Base-by-base conservation (phyloP, 1,140 invertebrate genomes). In the Leptinotarsa lineolata region DNA sequence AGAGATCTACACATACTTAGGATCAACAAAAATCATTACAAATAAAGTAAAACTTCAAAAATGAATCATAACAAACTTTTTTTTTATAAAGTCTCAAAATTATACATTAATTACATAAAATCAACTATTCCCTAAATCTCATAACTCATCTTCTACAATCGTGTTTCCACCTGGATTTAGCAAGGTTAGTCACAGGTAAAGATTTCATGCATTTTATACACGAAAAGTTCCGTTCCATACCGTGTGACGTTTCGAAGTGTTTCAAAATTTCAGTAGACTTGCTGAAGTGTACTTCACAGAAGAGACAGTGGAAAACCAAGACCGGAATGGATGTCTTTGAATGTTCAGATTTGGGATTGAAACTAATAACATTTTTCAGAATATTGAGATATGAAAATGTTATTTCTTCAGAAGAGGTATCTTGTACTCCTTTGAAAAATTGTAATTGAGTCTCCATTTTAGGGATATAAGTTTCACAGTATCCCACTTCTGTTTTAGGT, bases 381-480 rank as follows among this genome's bases (percentile, higher is more conserved):
- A 68, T 54, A 30, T 72, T 63, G 11, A 75, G 44, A 67, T 76
- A 76, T n/a, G 21, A 61, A 44, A 71, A 71, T 24, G 69, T 60
- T 8, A 63, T 21, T 3, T 61, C 15, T 2, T 18, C 16, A 2
- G 69, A 39, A 24, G 22, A 61, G 58, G 18, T 61, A 45, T 71
- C 69, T 3, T 63, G 58, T n/a, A 59, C 54, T 11, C 69, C 69
- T 44, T 48, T 72, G 21, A 66, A 78, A 70, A 22, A 63, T 44
- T 48, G 74, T 46, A 78, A 39, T 6, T 61, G 61, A 15, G 69
- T 72, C 64, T 78, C 72, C 54, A 78, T 72, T 72, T 73, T 78
- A 3, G 77, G 77, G n/a, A 78, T 70, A 6, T 76, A 71, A 8
- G 72, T 65, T 69, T 77, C 76, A 16, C 67, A 75, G 46, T 68